phyloP scores from a whole-genome alignment of 2,797 vertebrate genomes.

The Apogon hyalosoma region DNA sequence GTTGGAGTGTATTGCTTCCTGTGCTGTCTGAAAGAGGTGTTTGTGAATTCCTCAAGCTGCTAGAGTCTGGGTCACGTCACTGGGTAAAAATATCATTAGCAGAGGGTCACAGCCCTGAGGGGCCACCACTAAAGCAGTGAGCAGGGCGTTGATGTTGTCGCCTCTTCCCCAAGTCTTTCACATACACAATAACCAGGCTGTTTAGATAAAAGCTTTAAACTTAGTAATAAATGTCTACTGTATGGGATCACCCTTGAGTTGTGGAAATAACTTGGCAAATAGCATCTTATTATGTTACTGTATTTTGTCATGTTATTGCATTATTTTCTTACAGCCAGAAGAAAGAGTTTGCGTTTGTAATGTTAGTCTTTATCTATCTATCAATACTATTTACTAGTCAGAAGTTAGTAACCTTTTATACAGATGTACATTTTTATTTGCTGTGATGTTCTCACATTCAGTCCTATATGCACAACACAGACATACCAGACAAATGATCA shows the following conservation, averaged over 20 bases:
- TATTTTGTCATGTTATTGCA: background rate
- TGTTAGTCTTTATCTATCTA: no score
- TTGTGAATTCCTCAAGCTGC: constrained; percentile 30
- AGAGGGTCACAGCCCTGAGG: constrained; percentile 30
- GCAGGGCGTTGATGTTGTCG: constrained; percentile 46
- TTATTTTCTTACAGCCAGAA: background rate
- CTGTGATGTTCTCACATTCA: background rate
- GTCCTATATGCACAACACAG: background rate
- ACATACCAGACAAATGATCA: background rate
- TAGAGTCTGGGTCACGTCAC: constrained; percentile 45
- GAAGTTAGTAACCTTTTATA: constrained; percentile 27
- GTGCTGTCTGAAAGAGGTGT: constrained; percentile 30
- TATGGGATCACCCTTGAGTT: no score
- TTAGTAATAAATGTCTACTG: background rate
- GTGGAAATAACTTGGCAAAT: no score
- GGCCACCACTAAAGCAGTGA: constrained; percentile 45
- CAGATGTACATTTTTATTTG: constrained; percentile 9
- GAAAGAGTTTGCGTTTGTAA: no score
- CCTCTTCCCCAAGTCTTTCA: constrained; percentile 12
- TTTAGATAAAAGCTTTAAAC: constrained; percentile 4
- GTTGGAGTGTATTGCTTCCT: background rate
- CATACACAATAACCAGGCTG: background rate
- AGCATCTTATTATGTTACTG: no score
- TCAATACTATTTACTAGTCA: background rate
- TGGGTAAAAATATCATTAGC: constrained; percentile 55